Conservation (phyloP, 2,888 invertebrate species). For the Drosophila mayaguana region DNA sequence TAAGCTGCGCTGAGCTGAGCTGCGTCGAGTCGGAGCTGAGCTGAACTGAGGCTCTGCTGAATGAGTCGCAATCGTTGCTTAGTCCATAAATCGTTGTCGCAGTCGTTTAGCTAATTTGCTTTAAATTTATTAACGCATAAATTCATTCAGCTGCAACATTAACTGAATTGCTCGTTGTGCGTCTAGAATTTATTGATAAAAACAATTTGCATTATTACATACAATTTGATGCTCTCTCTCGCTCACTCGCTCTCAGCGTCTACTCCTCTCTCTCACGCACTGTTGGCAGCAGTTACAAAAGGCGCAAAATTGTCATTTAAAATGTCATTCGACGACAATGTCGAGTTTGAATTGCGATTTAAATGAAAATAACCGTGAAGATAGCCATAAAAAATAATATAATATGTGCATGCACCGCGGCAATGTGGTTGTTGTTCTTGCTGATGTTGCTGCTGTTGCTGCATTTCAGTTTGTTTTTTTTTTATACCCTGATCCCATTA, state of each 20-base stretch:
- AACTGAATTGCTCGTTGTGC: slow-evolving; percentile 46
- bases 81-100: slow-evolving; percentile 65
- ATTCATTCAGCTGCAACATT: slow-evolving; percentile 59
- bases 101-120: slow-evolving; percentile 76
- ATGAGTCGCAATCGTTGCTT: slow-evolving; percentile 29
- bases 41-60: neutral
- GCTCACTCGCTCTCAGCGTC: neutral
- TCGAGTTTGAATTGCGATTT: slow-evolving; percentile 71
- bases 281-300: slow-evolving; percentile 41
- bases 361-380: slow-evolving; percentile 81
- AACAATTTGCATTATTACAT: slow-evolving; percentile 80
- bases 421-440: slow-evolving; percentile 37
- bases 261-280: neutral
- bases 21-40: neutral
- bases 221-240: slow-evolving; percentile 54
- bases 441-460: slow-evolving; percentile 34
- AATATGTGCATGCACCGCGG: slow-evolving; percentile 49
- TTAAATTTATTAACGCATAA: slow-evolving; percentile 80
- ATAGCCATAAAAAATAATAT: slow-evolving; percentile 69
- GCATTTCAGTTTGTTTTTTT: slow-evolving; percentile 43
- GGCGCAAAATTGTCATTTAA: slow-evolving; percentile 81
- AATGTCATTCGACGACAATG: slow-evolving; percentile 64
- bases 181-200: slow-evolving; percentile 79
- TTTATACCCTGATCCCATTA: too few species aligned
- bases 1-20: neutral